A percentile compares a stretch with the other conserved stretches of the same genome.
Evolutionary conservation across 2,113 vertebrate genomes (phyloP).

Genomic region (Chamaea fasciata): DNA sequence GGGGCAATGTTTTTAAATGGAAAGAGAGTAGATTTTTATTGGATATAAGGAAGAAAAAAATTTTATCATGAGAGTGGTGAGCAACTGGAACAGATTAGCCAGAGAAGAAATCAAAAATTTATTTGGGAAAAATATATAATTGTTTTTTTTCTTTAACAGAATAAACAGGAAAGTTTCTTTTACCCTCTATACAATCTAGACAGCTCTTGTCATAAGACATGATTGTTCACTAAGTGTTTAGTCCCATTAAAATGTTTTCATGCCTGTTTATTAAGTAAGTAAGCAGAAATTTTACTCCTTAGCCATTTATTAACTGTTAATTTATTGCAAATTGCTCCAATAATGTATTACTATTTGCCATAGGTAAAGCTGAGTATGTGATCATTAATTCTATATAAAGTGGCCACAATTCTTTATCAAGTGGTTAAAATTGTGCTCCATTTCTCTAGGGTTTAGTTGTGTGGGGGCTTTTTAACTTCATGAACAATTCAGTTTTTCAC

Average conservation of each 20-base stretch:
- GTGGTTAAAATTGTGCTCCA: background rate
- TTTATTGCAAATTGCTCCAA: background rate
- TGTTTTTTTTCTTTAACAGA: background rate
- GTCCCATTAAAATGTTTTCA: background rate
- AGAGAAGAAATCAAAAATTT: background rate
- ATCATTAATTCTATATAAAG: background rate
- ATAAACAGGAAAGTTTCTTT: background rate
- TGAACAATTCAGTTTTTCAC: background rate
- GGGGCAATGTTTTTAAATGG: background rate
- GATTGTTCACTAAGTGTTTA: background rate
- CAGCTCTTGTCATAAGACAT: background rate
- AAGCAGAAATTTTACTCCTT: background rate
- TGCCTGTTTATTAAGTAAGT: constrained; percentile 1
- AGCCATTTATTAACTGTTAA: background rate
- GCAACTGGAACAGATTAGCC: background rate
- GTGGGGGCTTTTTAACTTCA: rapidly evolving
- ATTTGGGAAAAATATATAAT: background rate
- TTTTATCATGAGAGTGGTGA: background rate
- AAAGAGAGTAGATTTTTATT: background rate
- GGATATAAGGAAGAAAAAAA: background rate
- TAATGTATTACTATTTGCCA: background rate
- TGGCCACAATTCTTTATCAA: background rate
- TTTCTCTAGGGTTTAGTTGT: background rate
- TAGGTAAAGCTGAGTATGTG: background rate
- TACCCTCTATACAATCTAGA: background rate